phyloP scores from a whole-genome alignment of 2,888 invertebrate species.

The Lydus trimaculatus region DNA sequence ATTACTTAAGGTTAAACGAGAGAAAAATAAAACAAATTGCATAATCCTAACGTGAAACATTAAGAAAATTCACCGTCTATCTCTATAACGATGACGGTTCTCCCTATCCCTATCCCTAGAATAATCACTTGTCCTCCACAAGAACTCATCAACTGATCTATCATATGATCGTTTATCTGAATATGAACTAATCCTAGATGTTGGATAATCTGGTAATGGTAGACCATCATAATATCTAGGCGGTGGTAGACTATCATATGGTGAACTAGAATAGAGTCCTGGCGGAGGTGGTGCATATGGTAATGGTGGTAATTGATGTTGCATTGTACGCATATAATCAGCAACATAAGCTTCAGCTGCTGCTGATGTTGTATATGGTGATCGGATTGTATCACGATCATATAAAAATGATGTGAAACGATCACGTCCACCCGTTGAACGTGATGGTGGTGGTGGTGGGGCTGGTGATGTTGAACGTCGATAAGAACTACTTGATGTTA shows the following conservation, averaged over 20 bases:
- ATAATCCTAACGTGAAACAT: slow-evolving; percentile 17
- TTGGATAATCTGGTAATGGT: slow-evolving; percentile 77
- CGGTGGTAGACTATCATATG: slow-evolving; percentile 71
- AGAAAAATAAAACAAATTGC: slow-evolving; percentile 10
- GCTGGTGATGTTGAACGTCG: slow-evolving; percentile 68
- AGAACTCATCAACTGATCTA: slow-evolving; percentile 86
- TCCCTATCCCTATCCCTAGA: slow-evolving; percentile 61
- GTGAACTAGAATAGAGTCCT: slow-evolving; percentile 58
- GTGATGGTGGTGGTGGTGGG: slow-evolving; percentile 61
- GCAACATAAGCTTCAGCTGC: slow-evolving; percentile 88
- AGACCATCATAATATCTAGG: slow-evolving; percentile 84
- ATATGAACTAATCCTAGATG: slow-evolving; percentile 63
- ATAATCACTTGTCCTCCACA: slow-evolving; percentile 80
- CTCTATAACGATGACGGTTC: slow-evolving; percentile 60
- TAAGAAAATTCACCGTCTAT: slow-evolving; percentile 56
- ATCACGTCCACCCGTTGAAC: slow-evolving; percentile 43
- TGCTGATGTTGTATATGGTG: slow-evolving; percentile 61
- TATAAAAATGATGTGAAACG: slow-evolving; percentile 69
- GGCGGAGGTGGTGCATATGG: slow-evolving; percentile 78
- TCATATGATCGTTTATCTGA: slow-evolving; percentile 77
- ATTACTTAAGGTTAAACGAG: slow-evolving; percentile 9
- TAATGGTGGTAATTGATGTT: slow-evolving; percentile 83
- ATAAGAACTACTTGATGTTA: slow-evolving; percentile 64
- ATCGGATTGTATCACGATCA: slow-evolving; percentile 62
- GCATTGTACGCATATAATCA: slow-evolving; percentile 89